Evolutionary conservation across 2,888 invertebrate species (phyloP), one percentile per base, ranked within the genome.

Genomic region (Ptilodon capucinus): DNA sequence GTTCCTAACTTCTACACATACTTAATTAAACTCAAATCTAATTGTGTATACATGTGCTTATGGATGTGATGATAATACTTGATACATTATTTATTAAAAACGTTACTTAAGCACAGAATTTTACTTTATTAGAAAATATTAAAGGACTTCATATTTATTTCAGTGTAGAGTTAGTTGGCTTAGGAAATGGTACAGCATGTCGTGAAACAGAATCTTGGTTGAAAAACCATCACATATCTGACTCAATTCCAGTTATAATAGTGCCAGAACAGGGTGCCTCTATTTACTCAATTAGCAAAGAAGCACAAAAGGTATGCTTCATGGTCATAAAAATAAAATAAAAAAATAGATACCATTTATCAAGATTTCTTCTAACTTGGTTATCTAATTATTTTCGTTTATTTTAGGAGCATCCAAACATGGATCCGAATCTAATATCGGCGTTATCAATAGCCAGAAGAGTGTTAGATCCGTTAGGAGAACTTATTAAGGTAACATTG

Each of bases 191-290:
- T 1, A 97, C 95, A 4, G 98, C 96, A 0, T 97, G 98, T 70
- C 92, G 97, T 36, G 95, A 98, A 80, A 97, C 97, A 0, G 98
- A 98, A 82, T 77, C 91, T 21, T 95, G 96, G 92, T 92, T 97
- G 56, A 88, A 92, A 50, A 86, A 91, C 7, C 80, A 87, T 40
- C 64, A 68, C 6, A 84, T 93, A 40, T 76, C 80, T 3, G 77
- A 93, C 7, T 86, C 93, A 53, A 91, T 95, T 4, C 93, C 93
- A 1, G 95, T 95, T 62, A 94, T 97, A 40, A 97, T 98, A 60
- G 96, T 98, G 0, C 95, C 95, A 44, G 98, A 98, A 83, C 94
- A 95, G 71, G 98, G 98, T 0, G 97, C 97, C 0, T 98, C 98
- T 0, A 95, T 98, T 67, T 98, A 98, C 81, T 98, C 98, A 9